A percentile compares a stretch with the other conserved stretches of the same genome.
Evolutionary conservation across 1,140 invertebrate genomes (phyloP).

Genomic region (Nymphalis io): DNA sequence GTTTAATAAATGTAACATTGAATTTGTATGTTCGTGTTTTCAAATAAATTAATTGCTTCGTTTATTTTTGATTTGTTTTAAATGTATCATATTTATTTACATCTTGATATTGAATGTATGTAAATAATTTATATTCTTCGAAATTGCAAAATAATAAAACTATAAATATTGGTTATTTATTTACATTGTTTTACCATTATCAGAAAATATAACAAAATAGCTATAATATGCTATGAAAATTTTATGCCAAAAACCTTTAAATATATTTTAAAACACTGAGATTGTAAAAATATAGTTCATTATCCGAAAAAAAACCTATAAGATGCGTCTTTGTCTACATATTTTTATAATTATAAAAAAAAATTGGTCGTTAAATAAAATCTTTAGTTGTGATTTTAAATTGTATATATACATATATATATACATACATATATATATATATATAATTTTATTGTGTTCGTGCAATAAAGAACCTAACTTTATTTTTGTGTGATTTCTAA

Average conservation of each 20-base stretch:
- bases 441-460: slow-evolving; percentile 15
- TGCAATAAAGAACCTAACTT: slow-evolving; percentile 16
- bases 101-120: neutral
- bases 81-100: neutral
- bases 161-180: neutral
- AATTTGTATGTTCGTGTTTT: slow-evolving; percentile 4
- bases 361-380: neutral
- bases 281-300: neutral
- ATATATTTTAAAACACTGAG: too few relatives aligned
- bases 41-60: neutral
- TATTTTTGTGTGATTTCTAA: slow-evolving; percentile 26
- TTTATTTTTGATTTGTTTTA: neutral
- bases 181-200: neutral
- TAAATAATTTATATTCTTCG: neutral
- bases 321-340: neutral
- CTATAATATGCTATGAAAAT: too few relatives aligned
- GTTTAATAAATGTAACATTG: neutral
- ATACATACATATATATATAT: slow-evolving; percentile 17
- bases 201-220: too few relatives aligned
- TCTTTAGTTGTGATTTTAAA: neutral
- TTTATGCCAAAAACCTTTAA: neutral
- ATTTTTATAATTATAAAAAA: neutral
- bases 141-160: slow-evolving; percentile 2
- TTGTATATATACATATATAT: slow-evolving; percentile 17
- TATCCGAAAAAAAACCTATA: neutral